Percentiles rank a stretch among this genome's conserved stretches.
Evolutionary conservation across 2,797 vertebrate genomes (phyloP).

Genomic region (Onychomys torridus): DNA sequence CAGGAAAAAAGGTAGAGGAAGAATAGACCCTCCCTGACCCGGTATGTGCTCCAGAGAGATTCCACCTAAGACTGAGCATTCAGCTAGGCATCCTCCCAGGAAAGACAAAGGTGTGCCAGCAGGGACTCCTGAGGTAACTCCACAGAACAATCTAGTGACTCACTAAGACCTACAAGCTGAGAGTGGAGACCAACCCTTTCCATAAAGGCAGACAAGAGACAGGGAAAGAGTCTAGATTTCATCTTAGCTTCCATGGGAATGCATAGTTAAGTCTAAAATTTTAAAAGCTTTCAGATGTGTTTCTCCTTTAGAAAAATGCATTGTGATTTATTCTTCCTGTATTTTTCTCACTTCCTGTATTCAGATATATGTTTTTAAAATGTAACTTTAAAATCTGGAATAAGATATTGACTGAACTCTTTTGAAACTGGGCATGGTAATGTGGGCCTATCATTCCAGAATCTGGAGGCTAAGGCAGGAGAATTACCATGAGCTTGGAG

Average conservation of each 20-base stretch:
- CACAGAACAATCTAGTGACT: not conserved
- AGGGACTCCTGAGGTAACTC: not conserved
- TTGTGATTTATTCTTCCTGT: not conserved
- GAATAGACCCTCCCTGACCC: not conserved
- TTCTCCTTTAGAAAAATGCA: conserved; percentile 15
- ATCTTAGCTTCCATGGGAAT: not conserved
- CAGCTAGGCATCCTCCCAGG: not conserved
- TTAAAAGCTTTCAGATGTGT: conserved; percentile 21
- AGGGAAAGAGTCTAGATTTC: not conserved
- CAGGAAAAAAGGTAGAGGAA: conserved; percentile 6
- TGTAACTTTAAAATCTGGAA: conserved; percentile 3
- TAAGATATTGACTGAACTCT: not conserved
- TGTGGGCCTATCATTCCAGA: not conserved
- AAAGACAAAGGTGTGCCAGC: not conserved
- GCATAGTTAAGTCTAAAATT: not conserved
- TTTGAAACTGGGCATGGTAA: not conserved
- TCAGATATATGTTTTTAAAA: conserved; percentile 3
- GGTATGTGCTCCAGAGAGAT: conserved; percentile 23
- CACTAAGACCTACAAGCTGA: not conserved
- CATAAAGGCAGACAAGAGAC: not conserved
- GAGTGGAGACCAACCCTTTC: not conserved
- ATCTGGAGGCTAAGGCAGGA: not conserved
- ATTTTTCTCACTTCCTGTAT: not conserved
- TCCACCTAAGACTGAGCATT: not conserved
- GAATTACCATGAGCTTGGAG: not conserved